Evolutionary conservation across 1,140 invertebrate species (phyloP).

Genomic region (Matsumurasca onukii): DNA sequence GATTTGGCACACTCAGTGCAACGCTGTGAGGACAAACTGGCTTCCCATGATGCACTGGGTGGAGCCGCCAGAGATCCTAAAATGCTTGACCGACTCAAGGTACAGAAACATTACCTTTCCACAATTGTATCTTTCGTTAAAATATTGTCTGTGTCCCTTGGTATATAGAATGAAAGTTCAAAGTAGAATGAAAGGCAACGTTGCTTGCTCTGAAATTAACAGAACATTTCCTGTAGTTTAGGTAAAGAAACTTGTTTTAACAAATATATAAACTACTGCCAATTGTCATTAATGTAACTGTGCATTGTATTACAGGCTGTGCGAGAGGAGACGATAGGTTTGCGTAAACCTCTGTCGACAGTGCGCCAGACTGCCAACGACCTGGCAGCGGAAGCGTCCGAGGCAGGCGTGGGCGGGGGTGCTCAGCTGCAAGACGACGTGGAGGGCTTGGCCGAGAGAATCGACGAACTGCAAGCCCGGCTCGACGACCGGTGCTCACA

Average conservation of each 20-base stretch:
- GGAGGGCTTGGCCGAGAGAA: slow-evolving; percentile 72
- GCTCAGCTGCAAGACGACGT: slow-evolving; percentile 69
- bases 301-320: slow-evolving; percentile 57
- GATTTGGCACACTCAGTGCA: slow-evolving; percentile 79
- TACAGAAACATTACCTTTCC: slow-evolving; percentile 41
- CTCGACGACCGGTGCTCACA: slow-evolving; percentile 77
- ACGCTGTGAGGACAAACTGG: slow-evolving; percentile 83
- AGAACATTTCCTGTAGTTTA: too few species aligned
- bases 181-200: too few species aligned
- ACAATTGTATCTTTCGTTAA: slow-evolving; percentile 26
- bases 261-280: too few species aligned
- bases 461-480: slow-evolving; percentile 73
- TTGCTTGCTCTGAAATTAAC: too few species aligned
- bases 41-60: slow-evolving; percentile 77
- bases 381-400: slow-evolving; percentile 66
- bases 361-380: slow-evolving; percentile 70
- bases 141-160: neutral
- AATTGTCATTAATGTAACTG: too few species aligned
- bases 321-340: slow-evolving; percentile 69
- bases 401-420: slow-evolving; percentile 53
- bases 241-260: too few species aligned
- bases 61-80: slow-evolving; percentile 79
- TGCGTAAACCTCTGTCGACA: slow-evolving; percentile 76
- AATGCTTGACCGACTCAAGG: slow-evolving; percentile 78
- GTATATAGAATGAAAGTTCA: too few species aligned